Evolutionary conservation across 2,888 invertebrate genomes (phyloP).

Genomic region (Tenthredo notha): DNA sequence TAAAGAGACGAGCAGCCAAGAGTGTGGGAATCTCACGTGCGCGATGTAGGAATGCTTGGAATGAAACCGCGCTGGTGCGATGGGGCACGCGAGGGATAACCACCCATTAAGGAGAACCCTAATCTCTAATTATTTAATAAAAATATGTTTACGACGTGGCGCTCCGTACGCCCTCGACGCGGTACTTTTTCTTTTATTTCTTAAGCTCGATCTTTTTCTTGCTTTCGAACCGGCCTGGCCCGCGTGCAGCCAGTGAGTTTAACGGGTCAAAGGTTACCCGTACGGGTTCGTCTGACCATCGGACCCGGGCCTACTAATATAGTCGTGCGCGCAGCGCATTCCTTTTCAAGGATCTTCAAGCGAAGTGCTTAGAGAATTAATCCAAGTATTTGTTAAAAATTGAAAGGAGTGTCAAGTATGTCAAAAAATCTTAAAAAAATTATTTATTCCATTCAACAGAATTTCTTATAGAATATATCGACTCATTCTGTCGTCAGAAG

Average conservation of each 20-base stretch:
- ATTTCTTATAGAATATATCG: no score
- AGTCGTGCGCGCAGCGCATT: constrained; percentile 50
- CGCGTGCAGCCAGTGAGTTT: constrained; percentile 49
- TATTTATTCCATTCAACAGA: not conserved
- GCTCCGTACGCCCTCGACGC: constrained; percentile 73
- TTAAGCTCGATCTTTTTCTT: constrained; percentile 39
- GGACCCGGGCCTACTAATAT: constrained; percentile 48
- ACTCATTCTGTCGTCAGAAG: not conserved
- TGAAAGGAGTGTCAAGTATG: not conserved
- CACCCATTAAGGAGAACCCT: constrained; percentile 75
- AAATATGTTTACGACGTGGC: constrained; percentile 78
- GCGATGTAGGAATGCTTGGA: constrained; percentile 74
- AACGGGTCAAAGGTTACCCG: constrained; percentile 50
- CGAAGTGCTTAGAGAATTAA: constrained; percentile 2
- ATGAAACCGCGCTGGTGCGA: constrained; percentile 63
- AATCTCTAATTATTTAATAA: constrained; percentile 79
- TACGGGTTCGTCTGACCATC: constrained; percentile 42
- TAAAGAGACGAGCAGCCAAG: constrained; percentile 63
- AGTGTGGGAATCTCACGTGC: constrained; percentile 78
- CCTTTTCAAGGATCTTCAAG: constrained; percentile 20
- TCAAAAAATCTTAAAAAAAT: not conserved
- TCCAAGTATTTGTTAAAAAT: not conserved
- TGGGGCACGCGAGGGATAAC: constrained; percentile 76
- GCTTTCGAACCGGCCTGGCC: constrained; percentile 35
- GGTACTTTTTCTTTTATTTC: constrained; percentile 61